Evolutionary conservation across 2,888 invertebrate genomes (phyloP), one percentile per base, ranked within the genome.

Genomic region (Drosophila infuscata): DNA sequence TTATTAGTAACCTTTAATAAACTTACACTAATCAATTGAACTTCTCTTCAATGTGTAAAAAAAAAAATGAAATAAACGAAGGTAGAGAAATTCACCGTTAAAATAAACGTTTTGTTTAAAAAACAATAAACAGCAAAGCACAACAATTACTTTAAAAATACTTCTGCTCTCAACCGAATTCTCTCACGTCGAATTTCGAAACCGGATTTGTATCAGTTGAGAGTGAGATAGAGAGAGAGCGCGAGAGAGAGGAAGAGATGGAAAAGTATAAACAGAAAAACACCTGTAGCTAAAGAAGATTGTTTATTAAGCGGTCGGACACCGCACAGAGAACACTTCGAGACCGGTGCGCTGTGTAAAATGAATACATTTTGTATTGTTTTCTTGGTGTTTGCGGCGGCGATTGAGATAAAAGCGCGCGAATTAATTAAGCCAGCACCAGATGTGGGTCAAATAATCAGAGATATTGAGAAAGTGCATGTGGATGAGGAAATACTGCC

Each of bases 391-490:
- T 30, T 76, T 61, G 63, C 62, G 43, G 33, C 58, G 15, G 29
- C 78, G 67, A 41, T 49, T 59, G 69, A 70, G 70, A 82, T 74
- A 57, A 56, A 54, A 33, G 82, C 85, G 58, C 79, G 91, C 15
- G 81, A 82, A 57, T 74, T 84, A 60, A 70, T 84, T 54, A 76
- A 48, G 59, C 82, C 80, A 59, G 20, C 46, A 9, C 57, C 76
- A 63, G 90, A 91, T 65, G 82, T 91, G 54, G 85, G 74, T 76
- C 83, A 88, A 48, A 70, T 89, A 38, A 72, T 87, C 33, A 77
- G 79, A 74, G 78, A 76, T 33, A 53, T 88, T 30, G 73, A 74
- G 48, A 71, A 60, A 30, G 51, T 81, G 51, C 76, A 82, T 48
- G 29, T 79, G 25, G 71, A 76, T 51, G 67, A 58, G n/a, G 8